Base-by-base conservation (phyloP, 2,888 invertebrate species). In the Cantharis rustica region DNA sequence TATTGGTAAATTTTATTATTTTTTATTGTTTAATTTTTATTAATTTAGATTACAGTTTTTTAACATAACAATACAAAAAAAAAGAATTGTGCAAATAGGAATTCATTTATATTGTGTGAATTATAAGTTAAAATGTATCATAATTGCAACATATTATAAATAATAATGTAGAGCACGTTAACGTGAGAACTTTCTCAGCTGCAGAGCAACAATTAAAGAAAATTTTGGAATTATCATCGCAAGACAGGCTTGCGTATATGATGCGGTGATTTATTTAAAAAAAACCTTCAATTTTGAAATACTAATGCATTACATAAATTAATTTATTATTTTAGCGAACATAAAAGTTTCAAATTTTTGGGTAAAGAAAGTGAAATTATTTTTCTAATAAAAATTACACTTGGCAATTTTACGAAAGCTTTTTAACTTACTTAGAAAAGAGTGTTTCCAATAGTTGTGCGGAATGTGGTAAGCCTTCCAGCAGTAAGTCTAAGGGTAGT, bases 381-480 rank as follows among this genome's bases (percentile, higher is more conserved):
- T 47, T 47, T 47, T 47, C n/a, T 47, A n/a, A 47, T 1, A 31
- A 4, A 31, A 27, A 27, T 11, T 11, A 1, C 11, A 3, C 11
- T 7, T 20, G 11, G 27, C 11, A 27, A 13, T 13, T 31, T 13
- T 31, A 5, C 5, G 3, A 31, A n/a, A 47, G 7, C 2, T 47
- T n/a, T 5, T 47, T 7, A n/a, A 72, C 90, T 89, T 82, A 93
- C 93, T 93, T 91, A 82, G 91, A 91, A 77, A 93, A 94, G 17
- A 97, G 91, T 0, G 96, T 95, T 87, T 97, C 97, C 82, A 98
- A 89, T 69, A 97, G 91, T 82, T 95, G 94, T 1, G 97, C 92
- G 16, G 96, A 96, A 86, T 96, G 95, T 1, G 97, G 97, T 87
- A 97, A 89, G 2, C 96, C 94, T 82, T 97, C 97, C n/a, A 97